Conservation (phyloP, 2,797 vertebrate species). For the Ctenopoma multispine region DNA sequence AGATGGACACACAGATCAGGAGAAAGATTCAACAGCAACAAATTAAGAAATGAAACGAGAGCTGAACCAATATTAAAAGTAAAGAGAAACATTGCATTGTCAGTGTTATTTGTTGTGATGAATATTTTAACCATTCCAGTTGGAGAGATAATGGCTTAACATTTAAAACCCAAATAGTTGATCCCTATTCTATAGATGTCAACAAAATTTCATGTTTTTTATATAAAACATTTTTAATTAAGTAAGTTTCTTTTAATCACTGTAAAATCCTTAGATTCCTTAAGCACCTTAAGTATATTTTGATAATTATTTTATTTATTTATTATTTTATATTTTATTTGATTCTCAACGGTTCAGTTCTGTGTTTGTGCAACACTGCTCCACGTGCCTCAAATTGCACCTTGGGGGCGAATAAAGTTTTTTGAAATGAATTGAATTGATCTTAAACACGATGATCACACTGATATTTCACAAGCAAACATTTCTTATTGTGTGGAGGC, state of each 20-base stretch:
- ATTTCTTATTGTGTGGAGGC: neutral
- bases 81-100: neutral
- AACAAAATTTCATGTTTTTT: neutral
- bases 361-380: no score
- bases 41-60: conserved; percentile 9
- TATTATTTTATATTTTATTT: no score
- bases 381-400: no score
- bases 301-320: no score
- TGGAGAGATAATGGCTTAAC: neutral
- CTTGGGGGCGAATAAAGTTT: no score
- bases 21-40: conserved; percentile 1
- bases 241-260: neutral
- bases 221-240: conserved; percentile 1
- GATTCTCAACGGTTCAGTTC: no score
- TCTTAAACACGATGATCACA: neutral
- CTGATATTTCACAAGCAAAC: conserved; percentile 5
- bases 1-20: conserved; percentile 40
- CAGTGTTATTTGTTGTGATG: conserved; percentile 4
- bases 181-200: neutral
- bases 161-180: neutral
- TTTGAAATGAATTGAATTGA: no score
- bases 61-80: neutral
- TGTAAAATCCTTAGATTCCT: neutral
- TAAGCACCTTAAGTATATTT: no score
- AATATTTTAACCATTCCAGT: neutral